Evolutionary conservation across 2,888 invertebrate species (phyloP).

Genomic region (Cheilosia urbana): DNA sequence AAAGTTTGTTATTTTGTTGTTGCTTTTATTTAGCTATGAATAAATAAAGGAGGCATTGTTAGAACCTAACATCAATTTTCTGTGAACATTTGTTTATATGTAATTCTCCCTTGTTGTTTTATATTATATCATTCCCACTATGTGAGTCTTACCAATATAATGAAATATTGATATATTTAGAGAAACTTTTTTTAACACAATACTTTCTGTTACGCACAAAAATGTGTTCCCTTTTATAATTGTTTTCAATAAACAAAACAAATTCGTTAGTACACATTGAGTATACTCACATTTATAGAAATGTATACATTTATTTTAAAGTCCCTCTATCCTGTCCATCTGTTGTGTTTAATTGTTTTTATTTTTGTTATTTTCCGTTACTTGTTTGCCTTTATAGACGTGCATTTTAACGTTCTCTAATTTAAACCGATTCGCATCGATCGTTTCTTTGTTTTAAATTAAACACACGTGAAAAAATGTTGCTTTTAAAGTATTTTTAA

Average conservation of each 20-base stretch:
- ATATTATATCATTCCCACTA: not conserved
- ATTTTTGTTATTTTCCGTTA: slow-evolving; percentile 11
- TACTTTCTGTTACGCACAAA: slow-evolving; percentile 2
- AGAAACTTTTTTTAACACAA: slow-evolving; percentile 10
- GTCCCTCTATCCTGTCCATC: slow-evolving; percentile 71
- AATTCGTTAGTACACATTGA: slow-evolving; percentile 33
- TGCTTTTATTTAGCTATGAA: slow-evolving; percentile 16
- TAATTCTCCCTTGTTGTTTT: slow-evolving; percentile 11
- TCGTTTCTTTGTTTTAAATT: not conserved
- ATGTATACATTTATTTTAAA: slow-evolving; percentile 8
- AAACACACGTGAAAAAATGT: slow-evolving; percentile 15
- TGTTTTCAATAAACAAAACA: slow-evolving; percentile 24
- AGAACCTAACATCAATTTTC: slow-evolving; percentile 33
- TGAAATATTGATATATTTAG: slow-evolving; percentile 20
- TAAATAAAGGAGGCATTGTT: slow-evolving; percentile 32
- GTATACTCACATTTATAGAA: not conserved
- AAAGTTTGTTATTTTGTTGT: slow-evolving; percentile 4
- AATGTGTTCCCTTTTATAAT: slow-evolving; percentile 7
- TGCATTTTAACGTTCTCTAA: not conserved
- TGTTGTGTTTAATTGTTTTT: slow-evolving; percentile 9
- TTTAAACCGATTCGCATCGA: slow-evolving; percentile 12
- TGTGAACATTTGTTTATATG: slow-evolving; percentile 23
- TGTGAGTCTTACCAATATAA: slow-evolving; percentile 11
- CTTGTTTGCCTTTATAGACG: not conserved
- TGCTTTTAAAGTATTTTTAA: not conserved